A percentile compares a stretch with the other conserved stretches of the same genome.
Conservation (phyloP, 2,797 vertebrate genomes). For the Thunnus albacares region DNA sequence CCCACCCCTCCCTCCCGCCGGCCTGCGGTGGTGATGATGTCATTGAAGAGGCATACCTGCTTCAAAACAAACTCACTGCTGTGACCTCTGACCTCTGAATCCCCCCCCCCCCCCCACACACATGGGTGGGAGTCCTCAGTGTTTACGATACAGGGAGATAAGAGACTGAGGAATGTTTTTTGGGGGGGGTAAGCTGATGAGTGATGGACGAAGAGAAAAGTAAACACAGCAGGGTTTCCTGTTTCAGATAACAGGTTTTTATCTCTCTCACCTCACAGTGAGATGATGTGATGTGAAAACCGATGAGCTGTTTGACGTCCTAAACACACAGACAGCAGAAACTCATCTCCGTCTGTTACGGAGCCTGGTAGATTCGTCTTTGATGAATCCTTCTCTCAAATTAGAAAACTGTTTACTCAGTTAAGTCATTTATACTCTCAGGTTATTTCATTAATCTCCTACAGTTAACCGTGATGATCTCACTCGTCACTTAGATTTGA, state of each 20-base stretch:
- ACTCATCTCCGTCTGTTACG: neutral
- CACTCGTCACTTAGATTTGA: too few species aligned
- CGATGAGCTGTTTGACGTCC: too few species aligned
- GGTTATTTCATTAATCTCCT: neutral
- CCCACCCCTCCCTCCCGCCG: too few species aligned
- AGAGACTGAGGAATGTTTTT: constrained; percentile 70
- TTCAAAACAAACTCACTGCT: constrained; percentile 48
- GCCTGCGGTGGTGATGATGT: constrained; percentile 63
- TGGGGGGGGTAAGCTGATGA: constrained; percentile 52
- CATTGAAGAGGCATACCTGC: constrained; percentile 64
- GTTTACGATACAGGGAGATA: constrained; percentile 81
- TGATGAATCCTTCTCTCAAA: neutral
- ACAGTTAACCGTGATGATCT: too few species aligned
- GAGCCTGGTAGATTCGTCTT: neutral
- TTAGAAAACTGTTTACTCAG: neutral
- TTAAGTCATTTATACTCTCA: neutral
- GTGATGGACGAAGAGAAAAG: constrained; percentile 62
- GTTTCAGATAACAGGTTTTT: constrained; percentile 47
- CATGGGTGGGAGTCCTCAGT: constrained; percentile 53
- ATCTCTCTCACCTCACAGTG: neutral
- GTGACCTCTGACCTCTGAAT: constrained; percentile 67
- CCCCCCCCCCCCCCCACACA: constrained; percentile 41
- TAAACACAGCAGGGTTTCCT: constrained; percentile 68
- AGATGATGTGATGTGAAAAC: neutral
- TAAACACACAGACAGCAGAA: neutral